Evolutionary conservation across 2,888 invertebrate genomes (phyloP).

Genomic region (Sympetrum striolatum): DNA sequence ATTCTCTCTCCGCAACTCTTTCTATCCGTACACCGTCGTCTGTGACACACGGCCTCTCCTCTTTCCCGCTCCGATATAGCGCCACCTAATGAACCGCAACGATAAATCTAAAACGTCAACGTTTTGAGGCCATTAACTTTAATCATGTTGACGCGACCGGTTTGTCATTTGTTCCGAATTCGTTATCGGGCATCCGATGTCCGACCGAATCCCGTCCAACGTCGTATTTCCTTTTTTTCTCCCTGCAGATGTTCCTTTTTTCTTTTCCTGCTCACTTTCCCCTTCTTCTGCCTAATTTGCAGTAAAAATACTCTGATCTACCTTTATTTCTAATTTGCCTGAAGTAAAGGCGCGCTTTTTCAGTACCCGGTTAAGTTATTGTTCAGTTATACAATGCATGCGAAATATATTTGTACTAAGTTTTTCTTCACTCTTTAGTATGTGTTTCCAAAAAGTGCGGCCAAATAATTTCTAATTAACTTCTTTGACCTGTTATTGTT

Average conservation of each 20-base stretch:
- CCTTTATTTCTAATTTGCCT: no score
- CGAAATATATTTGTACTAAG: no score
- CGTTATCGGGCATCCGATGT: conserved; percentile 21
- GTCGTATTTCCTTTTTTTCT: not conserved
- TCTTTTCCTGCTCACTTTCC: not conserved
- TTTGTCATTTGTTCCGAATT: conserved; percentile 40
- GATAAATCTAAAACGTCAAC: conserved; percentile 41
- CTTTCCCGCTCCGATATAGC: conserved; percentile 1
- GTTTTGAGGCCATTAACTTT: conserved; percentile 42
- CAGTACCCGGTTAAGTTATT: no score
- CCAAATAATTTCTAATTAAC: no score
- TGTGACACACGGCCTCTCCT: not conserved
- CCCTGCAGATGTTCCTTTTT: not conserved
- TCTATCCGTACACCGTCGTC: not conserved
- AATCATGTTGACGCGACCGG: conserved; percentile 43
- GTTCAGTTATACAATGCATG: no score
- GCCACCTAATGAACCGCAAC: conserved; percentile 23
- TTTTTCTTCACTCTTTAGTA: no score
- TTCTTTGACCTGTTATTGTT: no score
- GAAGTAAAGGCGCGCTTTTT: no score
- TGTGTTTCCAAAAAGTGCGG: no score
- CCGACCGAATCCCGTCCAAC: not conserved
- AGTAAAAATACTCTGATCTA: no score
- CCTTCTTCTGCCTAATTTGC: not conserved
- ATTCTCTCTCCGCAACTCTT: not conserved